Percentiles rank a stretch among this genome's conserved stretches.
phyloP scores from a whole-genome alignment of 2,888 invertebrate genomes.

The Rapana venosa region DNA sequence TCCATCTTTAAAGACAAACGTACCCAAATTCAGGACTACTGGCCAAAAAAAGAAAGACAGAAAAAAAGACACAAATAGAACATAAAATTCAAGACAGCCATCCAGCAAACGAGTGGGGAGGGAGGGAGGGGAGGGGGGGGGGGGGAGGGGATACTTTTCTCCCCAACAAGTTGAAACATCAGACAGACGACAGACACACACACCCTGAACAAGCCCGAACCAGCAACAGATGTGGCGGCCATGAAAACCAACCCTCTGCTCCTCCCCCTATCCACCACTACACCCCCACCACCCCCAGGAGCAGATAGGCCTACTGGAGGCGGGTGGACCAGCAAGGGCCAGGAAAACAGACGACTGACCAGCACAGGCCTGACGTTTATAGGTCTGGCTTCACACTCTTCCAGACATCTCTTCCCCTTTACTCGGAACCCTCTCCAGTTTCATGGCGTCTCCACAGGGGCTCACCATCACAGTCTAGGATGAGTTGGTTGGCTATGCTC shows the following conservation, averaged over 20 bases:
- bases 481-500: background rate
- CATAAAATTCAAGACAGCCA: too few species aligned
- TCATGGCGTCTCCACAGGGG: constrained; percentile 11
- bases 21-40: too few species aligned
- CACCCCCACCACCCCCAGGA: background rate
- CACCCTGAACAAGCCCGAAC: background rate
- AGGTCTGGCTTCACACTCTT: background rate
- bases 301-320: background rate
- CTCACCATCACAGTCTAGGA: background rate
- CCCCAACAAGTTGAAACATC: background rate
- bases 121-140: too few species aligned
- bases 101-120: too few species aligned
- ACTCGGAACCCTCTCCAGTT: constrained; percentile 15
- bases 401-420: background rate
- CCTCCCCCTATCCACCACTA: background rate
- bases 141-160: too few species aligned
- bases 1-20: too few species aligned
- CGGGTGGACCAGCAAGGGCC: too few species aligned
- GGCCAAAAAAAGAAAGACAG: too few species aligned
- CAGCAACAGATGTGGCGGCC: constrained; percentile 3
- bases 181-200: constrained; percentile 1
- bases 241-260: background rate
- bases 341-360: background rate
- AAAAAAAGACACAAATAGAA: too few species aligned
- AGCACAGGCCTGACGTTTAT: constrained; percentile 11